A percentile compares a stretch with the other conserved stretches of the same genome.
These are phyloP conservation scores for Teleiodes luculella DNA, from an alignment of 2,888 invertebrate species.

Conservation along the genomic window DNA sequence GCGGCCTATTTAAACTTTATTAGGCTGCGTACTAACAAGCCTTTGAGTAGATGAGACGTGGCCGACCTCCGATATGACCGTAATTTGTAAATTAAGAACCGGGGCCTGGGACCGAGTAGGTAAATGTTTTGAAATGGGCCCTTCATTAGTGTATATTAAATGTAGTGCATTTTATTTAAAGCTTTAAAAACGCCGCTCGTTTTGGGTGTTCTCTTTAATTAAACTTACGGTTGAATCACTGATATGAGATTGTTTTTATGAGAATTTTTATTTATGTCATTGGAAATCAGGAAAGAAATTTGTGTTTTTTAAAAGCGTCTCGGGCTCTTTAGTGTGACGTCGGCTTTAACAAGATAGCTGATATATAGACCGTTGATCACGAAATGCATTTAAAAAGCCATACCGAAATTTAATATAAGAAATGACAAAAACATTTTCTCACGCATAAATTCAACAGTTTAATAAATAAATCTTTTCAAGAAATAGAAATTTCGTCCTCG, in stretches of 20 bases:
- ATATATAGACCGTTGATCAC: neutral
- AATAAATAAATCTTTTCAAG: too few species aligned
- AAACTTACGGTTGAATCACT: constrained; percentile 30
- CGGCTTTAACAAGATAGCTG: constrained; percentile 1
- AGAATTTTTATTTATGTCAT: constrained; percentile 7
- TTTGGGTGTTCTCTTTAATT: constrained; percentile 32
- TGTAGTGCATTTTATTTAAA: constrained; percentile 35
- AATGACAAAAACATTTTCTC: too few species aligned
- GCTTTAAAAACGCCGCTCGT: constrained; percentile 33
- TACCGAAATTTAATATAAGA: neutral
- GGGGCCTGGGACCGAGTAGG: constrained; percentile 35
- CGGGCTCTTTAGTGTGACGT: neutral
- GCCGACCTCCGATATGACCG: constrained; percentile 46
- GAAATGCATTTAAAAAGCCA: neutral
- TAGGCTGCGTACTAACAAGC: constrained; percentile 40
- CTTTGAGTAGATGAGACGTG: constrained; percentile 33
- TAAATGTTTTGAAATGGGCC: constrained; percentile 61
- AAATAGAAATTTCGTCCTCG: too few species aligned
- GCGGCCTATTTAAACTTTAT: constrained; percentile 50
- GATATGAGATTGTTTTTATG: constrained; percentile 1
- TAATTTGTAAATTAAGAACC: constrained; percentile 64
- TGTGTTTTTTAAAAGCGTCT: neutral
- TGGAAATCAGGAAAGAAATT: constrained; percentile 3
- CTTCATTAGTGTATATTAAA: constrained; percentile 60
- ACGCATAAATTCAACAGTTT: too few species aligned